phyloP scores from a whole-genome alignment of 1,140 invertebrate species.

The Listronotus bonariensis region DNA sequence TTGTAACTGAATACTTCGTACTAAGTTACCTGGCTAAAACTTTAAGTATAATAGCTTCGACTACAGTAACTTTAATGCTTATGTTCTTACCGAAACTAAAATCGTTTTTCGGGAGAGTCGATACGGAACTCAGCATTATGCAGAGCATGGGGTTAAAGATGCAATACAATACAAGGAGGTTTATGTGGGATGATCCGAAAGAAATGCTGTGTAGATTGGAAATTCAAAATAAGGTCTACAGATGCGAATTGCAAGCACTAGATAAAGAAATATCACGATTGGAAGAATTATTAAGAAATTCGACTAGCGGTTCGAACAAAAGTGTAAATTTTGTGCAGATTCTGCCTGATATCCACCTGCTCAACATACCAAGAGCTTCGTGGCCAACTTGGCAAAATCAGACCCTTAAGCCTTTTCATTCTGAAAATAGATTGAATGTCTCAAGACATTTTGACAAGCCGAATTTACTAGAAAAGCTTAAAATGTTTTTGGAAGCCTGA shows the following conservation, averaged over 20 bases:
- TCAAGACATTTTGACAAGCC: slow-evolving; percentile 6
- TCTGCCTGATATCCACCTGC: slow-evolving; percentile 12
- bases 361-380: slow-evolving; percentile 28
- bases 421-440: slow-evolving; percentile 38
- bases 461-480: slow-evolving; percentile 33
- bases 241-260: slow-evolving; percentile 77
- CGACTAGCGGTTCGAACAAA: background rate
- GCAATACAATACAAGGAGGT: slow-evolving; percentile 83
- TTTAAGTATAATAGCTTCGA: slow-evolving; percentile 80
- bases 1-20: slow-evolving; percentile 83
- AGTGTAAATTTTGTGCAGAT: slow-evolving; percentile 2
- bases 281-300: slow-evolving; percentile 56
- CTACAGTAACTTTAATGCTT: slow-evolving; percentile 82
- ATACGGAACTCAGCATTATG: slow-evolving; percentile 77
- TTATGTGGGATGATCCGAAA: slow-evolving; percentile 71
- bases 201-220: slow-evolving; percentile 85
- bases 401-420: slow-evolving; percentile 19
- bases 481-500: slow-evolving; percentile 32
- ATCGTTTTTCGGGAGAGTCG: slow-evolving; percentile 58
- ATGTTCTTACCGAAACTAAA: slow-evolving; percentile 85
- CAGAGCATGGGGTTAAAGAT: slow-evolving; percentile 86
- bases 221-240: slow-evolving; percentile 89
- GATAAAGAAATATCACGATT: slow-evolving; percentile 79
- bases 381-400: slow-evolving; percentile 53
- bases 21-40: slow-evolving; percentile 84